Evolutionary conservation across 1,140 invertebrate genomes (phyloP).

Genomic region (Caenorhabditis briggsae): DNA sequence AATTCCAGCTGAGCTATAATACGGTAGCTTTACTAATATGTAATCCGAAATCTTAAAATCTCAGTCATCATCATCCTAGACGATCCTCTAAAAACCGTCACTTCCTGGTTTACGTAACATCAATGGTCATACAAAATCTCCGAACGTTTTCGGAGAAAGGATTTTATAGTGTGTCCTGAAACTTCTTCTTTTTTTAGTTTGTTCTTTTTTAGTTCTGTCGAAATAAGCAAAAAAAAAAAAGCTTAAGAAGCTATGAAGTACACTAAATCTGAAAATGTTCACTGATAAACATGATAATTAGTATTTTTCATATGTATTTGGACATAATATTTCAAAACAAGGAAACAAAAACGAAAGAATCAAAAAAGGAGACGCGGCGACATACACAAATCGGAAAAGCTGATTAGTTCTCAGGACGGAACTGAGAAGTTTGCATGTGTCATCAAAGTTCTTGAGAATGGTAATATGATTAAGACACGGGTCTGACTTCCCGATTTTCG

Average conservation of each 20-base stretch:
- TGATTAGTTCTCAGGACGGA: conserved; percentile 3
- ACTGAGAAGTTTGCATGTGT: neutral
- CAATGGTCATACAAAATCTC: neutral
- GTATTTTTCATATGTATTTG: neutral
- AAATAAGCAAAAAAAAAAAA: neutral
- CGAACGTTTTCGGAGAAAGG: neutral
- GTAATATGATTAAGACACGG: conserved; percentile 8
- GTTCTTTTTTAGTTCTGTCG: neutral
- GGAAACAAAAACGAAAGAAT: neutral
- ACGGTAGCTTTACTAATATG: neutral
- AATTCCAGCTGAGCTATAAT: too few species aligned
- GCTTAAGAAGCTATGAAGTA: too few species aligned
- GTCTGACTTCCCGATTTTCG: neutral
- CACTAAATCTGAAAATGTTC: neutral
- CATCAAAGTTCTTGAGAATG: neutral
- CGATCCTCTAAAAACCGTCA: neutral
- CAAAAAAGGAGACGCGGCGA: neutral
- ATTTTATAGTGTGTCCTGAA: neutral
- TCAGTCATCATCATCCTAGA: neutral
- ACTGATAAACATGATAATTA: neutral
- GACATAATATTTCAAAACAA: neutral
- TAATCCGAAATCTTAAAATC: neutral
- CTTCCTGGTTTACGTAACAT: neutral
- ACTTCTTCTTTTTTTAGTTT: neutral
- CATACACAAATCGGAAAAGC: conserved; percentile 1